Evolutionary conservation across 1,140 invertebrate species (phyloP).

Genomic region (Drosophila yakuba): DNA sequence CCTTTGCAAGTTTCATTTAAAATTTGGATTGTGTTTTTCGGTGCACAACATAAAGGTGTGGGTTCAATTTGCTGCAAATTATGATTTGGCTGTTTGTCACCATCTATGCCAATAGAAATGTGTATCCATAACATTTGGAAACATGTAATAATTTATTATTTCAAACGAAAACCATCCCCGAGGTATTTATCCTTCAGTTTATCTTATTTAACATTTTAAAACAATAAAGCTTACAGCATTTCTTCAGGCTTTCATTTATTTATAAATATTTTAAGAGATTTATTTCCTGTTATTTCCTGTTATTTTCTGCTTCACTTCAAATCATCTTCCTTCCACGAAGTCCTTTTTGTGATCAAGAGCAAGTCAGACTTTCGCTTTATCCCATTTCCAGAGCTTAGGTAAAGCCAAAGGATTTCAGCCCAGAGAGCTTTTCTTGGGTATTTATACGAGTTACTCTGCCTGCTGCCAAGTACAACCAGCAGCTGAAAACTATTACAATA

Average conservation of each 20-base stretch:
- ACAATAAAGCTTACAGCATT: too few relatives aligned
- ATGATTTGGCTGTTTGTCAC: too few relatives aligned
- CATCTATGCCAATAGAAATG: too few relatives aligned
- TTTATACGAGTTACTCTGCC: constrained; percentile 29
- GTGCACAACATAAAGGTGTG: constrained; percentile 7
- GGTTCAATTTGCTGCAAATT: neutral
- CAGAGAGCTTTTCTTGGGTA: constrained; percentile 27
- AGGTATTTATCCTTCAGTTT: too few relatives aligned
- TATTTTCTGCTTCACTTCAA: neutral
- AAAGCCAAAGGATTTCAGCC: constrained; percentile 55
- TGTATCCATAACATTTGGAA: too few relatives aligned
- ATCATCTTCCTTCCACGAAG: constrained; percentile 3
- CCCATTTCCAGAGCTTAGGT: constrained; percentile 53
- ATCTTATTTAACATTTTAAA: too few relatives aligned
- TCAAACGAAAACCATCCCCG: too few relatives aligned
- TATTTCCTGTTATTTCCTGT: neutral
- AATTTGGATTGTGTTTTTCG: constrained; percentile 18
- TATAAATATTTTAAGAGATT: neutral
- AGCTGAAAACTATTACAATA: constrained; percentile 30
- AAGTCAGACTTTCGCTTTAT: constrained; percentile 28
- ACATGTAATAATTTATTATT: too few relatives aligned
- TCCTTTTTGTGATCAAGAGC: constrained; percentile 8
- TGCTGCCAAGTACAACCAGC: constrained; percentile 56
- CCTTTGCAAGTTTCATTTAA: constrained; percentile 28
- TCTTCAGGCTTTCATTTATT: neutral